Conservation (phyloP, 2,113 vertebrate genomes). For the Larimichthys crocea region DNA sequence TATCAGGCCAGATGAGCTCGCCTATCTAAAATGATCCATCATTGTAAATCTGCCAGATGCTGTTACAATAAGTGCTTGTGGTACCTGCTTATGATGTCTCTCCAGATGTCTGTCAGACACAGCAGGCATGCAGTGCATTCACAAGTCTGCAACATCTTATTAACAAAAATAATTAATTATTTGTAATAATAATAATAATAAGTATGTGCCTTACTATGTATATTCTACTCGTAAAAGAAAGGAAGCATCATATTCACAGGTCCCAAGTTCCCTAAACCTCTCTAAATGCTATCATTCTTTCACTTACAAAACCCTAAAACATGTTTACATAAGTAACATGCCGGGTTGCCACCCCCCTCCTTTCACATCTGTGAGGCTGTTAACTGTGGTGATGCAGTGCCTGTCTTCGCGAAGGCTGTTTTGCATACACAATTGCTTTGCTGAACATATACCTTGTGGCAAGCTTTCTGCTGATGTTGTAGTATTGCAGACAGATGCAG, state of each 20-base stretch:
- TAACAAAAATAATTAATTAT: constrained; percentile 24
- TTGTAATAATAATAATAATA: neutral
- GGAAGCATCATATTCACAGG: neutral
- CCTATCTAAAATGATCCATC: constrained; percentile 61
- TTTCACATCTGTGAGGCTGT: constrained; percentile 7
- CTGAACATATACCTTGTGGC: constrained; percentile 63
- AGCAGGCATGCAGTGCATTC: constrained; percentile 30
- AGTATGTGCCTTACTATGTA: neutral
- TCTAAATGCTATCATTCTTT: neutral
- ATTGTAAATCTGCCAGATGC: constrained; percentile 69
- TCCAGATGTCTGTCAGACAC: constrained; percentile 61
- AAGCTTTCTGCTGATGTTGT: constrained; percentile 69
- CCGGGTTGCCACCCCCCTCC: neutral
- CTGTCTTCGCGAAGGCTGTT: constrained; percentile 57
- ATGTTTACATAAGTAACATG: constrained; percentile 34
- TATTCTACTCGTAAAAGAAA: neutral
- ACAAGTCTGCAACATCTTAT: constrained; percentile 35
- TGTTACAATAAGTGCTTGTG: constrained; percentile 58
- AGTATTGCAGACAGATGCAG: constrained; percentile 71
- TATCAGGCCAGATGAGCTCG: constrained; percentile 47
- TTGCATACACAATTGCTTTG: constrained; percentile 60
- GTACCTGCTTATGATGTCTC: constrained; percentile 63
- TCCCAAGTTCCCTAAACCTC: neutral
- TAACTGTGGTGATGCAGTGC: constrained; percentile 41
- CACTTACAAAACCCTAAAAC: neutral